Percentiles rank a stretch among this genome's conserved stretches.
phyloP scores from a whole-genome alignment of 2,113 vertebrate species.

The Tragelaphus scriptus region DNA sequence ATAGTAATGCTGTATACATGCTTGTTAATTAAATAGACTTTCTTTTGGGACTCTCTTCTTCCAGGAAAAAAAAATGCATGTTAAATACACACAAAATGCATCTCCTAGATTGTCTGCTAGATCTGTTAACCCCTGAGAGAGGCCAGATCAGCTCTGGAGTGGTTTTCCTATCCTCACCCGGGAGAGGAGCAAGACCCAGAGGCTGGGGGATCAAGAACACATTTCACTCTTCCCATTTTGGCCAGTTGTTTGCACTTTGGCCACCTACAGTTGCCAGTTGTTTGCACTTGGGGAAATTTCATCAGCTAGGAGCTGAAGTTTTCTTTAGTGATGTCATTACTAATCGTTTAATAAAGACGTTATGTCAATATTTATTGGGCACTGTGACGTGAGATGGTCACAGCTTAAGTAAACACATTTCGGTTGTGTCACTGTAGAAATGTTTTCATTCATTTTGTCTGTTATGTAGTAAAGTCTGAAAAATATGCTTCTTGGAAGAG shows the following conservation, averaged over 20 bases:
- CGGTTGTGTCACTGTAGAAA: conserved; percentile 33
- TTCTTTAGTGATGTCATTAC: conserved; percentile 59
- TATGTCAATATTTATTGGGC: conserved; percentile 55
- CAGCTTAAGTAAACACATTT: conserved; percentile 51
- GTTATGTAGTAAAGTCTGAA: conserved; percentile 53
- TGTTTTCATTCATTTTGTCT: conserved; percentile 46
- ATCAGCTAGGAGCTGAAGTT: conserved; percentile 46
- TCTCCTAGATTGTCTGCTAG: not conserved
- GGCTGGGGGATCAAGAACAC: not conserved
- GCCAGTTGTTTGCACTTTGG: not conserved
- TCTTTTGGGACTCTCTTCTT: not conserved
- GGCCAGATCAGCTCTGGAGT: not conserved
- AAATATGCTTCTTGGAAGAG: conserved; percentile 37
- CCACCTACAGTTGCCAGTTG: not conserved
- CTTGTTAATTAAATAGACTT: not conserved
- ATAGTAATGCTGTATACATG: not conserved
- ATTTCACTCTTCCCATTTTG: conserved; percentile 10
- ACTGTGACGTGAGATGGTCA: conserved; percentile 17
- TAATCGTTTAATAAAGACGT: conserved; percentile 62
- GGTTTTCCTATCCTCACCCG: not conserved
- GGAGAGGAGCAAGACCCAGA: not conserved
- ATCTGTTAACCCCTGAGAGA: not conserved
- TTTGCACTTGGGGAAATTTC: conserved; percentile 28
- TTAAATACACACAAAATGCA: not conserved
- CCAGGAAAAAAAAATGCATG: not conserved